Evolutionary conservation across 2,888 invertebrate genomes (phyloP).

Genomic region (Malthinus seriepunctatus): DNA sequence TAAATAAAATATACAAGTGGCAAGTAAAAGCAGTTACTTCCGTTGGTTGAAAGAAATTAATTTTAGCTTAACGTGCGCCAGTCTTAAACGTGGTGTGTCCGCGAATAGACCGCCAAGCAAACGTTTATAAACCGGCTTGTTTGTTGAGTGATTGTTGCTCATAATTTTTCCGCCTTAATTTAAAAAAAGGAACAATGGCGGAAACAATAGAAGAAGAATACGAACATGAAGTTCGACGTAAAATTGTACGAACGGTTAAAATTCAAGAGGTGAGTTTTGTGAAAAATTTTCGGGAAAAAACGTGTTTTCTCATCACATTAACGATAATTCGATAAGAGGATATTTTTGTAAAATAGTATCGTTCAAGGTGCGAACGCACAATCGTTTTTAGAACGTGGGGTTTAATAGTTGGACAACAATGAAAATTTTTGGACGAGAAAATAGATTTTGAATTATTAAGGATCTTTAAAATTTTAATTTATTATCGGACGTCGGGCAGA

Average conservation of each 20-base stretch:
- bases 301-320: too few relatives aligned
- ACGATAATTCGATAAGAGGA: too few relatives aligned
- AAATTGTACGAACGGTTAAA: slow-evolving; percentile 71
- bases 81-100: slow-evolving; percentile 47
- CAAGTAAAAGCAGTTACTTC: slow-evolving; percentile 27
- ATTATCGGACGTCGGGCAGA: too few relatives aligned
- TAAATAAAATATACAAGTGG: slow-evolving; percentile 14
- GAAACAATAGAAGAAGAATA: slow-evolving; percentile 72
- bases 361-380: too few relatives aligned
- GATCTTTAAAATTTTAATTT: too few relatives aligned
- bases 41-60: slow-evolving; percentile 37
- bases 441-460: too few relatives aligned
- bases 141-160: slow-evolving; percentile 34
- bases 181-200: slow-evolving; percentile 55
- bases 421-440: too few relatives aligned
- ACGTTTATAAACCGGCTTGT: slow-evolving; percentile 22
- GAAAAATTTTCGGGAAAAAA: too few relatives aligned
- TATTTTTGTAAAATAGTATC: too few relatives aligned
- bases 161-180: slow-evolving; percentile 25
- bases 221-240: slow-evolving; percentile 71
- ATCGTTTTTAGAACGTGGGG: too few relatives aligned
- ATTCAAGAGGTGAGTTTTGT: slow-evolving; percentile 68
- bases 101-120: slow-evolving; percentile 41
- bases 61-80: slow-evolving; percentile 44
- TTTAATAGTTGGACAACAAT: too few relatives aligned